Evolutionary conservation across 2,797 vertebrate species (phyloP), one percentile per base, ranked within the genome.

Genomic region (Argentina silus): DNA sequence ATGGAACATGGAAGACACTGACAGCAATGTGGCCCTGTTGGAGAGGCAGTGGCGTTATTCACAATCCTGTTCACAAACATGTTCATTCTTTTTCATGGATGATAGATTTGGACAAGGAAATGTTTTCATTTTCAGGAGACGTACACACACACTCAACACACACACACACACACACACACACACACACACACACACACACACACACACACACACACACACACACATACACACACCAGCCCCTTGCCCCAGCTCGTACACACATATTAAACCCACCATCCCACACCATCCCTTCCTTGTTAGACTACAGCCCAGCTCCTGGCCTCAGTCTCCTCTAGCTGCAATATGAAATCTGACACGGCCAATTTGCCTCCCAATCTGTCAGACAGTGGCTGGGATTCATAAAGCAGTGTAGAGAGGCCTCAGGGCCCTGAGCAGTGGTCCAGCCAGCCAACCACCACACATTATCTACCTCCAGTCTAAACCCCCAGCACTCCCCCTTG

Each of bases 311-410:
- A 44, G n/a, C 62, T 64, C 62, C 14, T 44, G 43, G 8, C 15
- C 15, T 19, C 62, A 12, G 50, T n/a, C n/a, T n/a, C n/a, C n/a
- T n/a, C n/a, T 43, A 44, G 62, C 43, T 64, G 62, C 43, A n/a
- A 53, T 50, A 51, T 67, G 66, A 67, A 50, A 51, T 50, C 48
- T 67, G 66, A 67, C 50, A 50, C 66, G 2, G 27, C 21, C 66
- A 67, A 67, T 51, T 27, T 67, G 47, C 15, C 50, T 27, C 14
- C 50, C 66, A 51, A 67, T 55, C 48, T 21, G 15, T 67, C 66
- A 67, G 66, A 11, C 27, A 4, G 14, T 53, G 66, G 47, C 51
- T 27, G 14, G 21, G 61, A 65, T 53, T 62, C 14, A 15, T 21
- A 55, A 23, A 17, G n/a, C 23, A 12, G 27, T 44, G 15, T 74